phyloP scores from a whole-genome alignment of 2,888 invertebrate genomes.

The Dynastes hyllus region DNA sequence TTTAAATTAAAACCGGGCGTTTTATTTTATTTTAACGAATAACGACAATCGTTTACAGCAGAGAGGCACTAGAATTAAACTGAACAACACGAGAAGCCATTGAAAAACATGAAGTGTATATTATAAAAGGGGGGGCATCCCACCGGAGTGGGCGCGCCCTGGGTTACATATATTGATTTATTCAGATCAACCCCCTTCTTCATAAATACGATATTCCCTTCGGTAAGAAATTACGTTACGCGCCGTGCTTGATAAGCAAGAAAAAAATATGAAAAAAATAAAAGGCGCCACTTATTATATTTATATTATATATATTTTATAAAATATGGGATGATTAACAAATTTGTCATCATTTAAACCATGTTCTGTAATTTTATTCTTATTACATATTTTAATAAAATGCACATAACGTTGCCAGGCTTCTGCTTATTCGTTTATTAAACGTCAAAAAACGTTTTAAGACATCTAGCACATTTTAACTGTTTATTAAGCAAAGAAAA shows the following conservation, averaged over 20 bases:
- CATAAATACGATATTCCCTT: slow-evolving; percentile 46
- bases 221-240: slow-evolving; percentile 35
- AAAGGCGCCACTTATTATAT: background rate
- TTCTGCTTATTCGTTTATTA: background rate
- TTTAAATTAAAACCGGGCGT: too few species aligned
- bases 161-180: slow-evolving; percentile 50
- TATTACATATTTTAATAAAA: background rate
- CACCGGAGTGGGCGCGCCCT: slow-evolving; percentile 52
- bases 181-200: slow-evolving; percentile 51
- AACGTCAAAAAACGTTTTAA: too few species aligned
- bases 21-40: background rate
- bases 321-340: too few species aligned
- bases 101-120: slow-evolving; percentile 32
- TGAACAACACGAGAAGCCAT: slow-evolving; percentile 11
- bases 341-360: too few species aligned
- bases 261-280: background rate
- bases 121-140: slow-evolving; percentile 50
- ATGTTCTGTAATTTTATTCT: too few species aligned
- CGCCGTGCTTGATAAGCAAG: background rate
- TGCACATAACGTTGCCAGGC: background rate
- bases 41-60: too few species aligned
- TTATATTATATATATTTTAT: background rate
- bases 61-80: background rate
- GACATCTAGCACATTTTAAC: background rate
- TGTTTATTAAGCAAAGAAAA: background rate